Evolutionary conservation across 2,113 vertebrate genomes (phyloP), one percentile per base, ranked within the genome.

Genomic region (Larimichthys crocea): DNA sequence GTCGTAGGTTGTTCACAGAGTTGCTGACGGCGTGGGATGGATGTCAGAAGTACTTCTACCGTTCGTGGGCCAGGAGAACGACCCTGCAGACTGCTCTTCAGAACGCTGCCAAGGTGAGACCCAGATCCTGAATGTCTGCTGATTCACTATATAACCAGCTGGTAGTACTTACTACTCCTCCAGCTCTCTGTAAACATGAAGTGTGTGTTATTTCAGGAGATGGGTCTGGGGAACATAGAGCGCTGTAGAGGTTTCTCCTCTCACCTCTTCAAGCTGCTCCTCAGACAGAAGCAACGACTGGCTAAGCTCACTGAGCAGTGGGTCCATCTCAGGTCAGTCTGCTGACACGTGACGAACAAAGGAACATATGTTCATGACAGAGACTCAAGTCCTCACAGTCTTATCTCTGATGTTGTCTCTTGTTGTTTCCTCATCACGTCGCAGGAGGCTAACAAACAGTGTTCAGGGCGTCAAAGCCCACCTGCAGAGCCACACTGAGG

Each of bases 21-120:
- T 92, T 99, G 82, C 77, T 94, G 3, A 91, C 93, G 10, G 93
- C 96, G 0, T 99, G 98, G 98, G 96, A 97, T 17, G 97, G 96
- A 24, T 99, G 98, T 93, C 97, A 99, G 92, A 97, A 97, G 83
- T 99, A 99, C 81, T 99, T 97, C 88, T 99, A 98, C 86, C 96
- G 94, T 5, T 97, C 95, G 0, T 97, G 99, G 89, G 97, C 98
- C 40, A 94, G 97, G 57, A 96, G 95, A 52, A 94, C 93, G 1
- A 93, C 92, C 29, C 92, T 99, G 67, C 95, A 93, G 67, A 90
- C 94, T 0, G 96, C 96, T 0, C 35, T 99, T 8, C 89, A 96
- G 68, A 79, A 95, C 5, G 96, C 98, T 62, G 92, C 95, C 10
- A 99, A 99, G 97, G 98, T 99, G 92, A 86, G 59, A 31, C 10